Conservation (phyloP, 2,888 invertebrate species). For the Dasypolia templi region DNA sequence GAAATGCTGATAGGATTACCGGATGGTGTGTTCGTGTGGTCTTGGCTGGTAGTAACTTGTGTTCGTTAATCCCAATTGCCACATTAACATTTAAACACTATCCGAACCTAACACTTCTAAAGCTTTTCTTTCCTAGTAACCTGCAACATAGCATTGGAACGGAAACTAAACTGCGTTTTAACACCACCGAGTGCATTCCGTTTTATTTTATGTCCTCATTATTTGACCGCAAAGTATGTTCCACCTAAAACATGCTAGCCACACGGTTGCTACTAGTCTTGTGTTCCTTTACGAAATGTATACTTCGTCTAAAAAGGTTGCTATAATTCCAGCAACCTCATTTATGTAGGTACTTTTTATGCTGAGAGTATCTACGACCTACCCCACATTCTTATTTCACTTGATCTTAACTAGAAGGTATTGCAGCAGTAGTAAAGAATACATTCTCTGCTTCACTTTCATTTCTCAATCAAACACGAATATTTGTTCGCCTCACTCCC, state of each 20-base stretch:
- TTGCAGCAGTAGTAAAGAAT: conserved; percentile 25
- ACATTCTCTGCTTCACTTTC: conserved; percentile 32
- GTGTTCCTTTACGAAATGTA: conserved; percentile 20
- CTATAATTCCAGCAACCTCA: no score
- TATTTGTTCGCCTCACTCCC: conserved; percentile 36
- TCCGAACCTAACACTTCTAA: neutral
- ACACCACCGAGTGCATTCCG: conserved; percentile 45
- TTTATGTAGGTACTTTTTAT: neutral
- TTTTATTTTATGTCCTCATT: conserved; percentile 61
- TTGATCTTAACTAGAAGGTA: conserved; percentile 24
- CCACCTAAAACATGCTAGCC: conserved; percentile 42
- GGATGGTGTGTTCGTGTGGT: conserved; percentile 15
- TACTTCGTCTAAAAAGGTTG: neutral
- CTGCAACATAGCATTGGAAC: conserved; percentile 23
- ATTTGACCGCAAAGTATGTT: conserved; percentile 54
- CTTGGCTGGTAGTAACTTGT: conserved; percentile 9
- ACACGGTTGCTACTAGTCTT: conserved; percentile 6
- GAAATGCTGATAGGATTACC: conserved; percentile 63
- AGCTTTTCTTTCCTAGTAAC: conserved; percentile 19
- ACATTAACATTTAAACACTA: conserved; percentile 7
- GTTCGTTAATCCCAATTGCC: neutral
- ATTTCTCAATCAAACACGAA: conserved; percentile 46
- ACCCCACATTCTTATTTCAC: neutral
- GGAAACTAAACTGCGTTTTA: conserved; percentile 47
- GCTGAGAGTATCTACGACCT: conserved; percentile 1